Evolutionary conservation across 2,113 vertebrate genomes (phyloP), one percentile per base, ranked within the genome.

Genomic region (Ia io): DNA sequence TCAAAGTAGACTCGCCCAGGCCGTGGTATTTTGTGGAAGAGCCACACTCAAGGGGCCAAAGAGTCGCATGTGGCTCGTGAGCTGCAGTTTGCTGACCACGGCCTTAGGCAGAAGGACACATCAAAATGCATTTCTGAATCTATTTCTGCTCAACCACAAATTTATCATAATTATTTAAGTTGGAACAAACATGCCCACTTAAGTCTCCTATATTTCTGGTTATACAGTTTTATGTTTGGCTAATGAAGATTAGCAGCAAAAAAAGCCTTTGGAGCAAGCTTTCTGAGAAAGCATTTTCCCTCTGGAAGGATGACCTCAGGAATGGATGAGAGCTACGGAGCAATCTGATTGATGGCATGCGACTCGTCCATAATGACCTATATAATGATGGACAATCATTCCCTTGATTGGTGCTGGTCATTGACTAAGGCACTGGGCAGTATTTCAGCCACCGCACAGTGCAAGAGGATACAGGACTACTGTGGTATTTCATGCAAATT

Each of bases 311-410:
- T 87, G 90, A 88, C 40, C 25, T 70, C 40, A 56, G 88, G 59
- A 78, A 78, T 56, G 42, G 9, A 71, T 76, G 49, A 37, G 44
- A 77, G 32, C 25, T 76, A 4, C 16, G 25, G 22, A 67, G 63
- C 42, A n/a, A 14, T 56, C 35, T 96, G 91, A 97, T 56, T 74
- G 91, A 96, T 92, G 76, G 61, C 28, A 56, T 53, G 69, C 0
- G 23, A 69, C 53, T 90, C 69, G 13, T 71, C 59, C 53, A 49
- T 86, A 93, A 84, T 49, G 63, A 95, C 82, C 80, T 78, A 22
- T 25, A 22, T 77, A 51, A 87, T 88, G 80, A 40, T 84, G 70
- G 82, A 40, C 61, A 89, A 25, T 96, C 88, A 91, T 95, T 95
- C 20, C 67, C 59, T 42, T 77, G 63, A 90, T 67, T 92, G 87